Evolutionary conservation across 1,140 invertebrate species (phyloP).

Genomic region (Heliothis virescens): DNA sequence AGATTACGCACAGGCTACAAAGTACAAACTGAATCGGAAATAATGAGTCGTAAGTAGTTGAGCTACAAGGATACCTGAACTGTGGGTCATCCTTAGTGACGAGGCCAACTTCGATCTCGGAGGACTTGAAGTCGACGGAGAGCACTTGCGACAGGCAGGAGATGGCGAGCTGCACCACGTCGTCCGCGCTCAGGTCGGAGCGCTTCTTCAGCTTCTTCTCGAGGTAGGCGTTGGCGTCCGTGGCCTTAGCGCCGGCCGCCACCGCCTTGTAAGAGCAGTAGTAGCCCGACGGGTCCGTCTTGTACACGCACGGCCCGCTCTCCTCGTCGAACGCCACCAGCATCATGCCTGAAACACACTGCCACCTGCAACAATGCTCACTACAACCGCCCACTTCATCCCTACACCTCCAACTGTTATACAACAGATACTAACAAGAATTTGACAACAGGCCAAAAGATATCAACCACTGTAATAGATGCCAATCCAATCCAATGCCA

Average conservation of each 20-base stretch:
- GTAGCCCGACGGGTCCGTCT: constrained; percentile 99
- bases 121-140: constrained; percentile 98
- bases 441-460: too few relatives aligned
- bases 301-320: constrained; percentile 96
- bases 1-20: too few relatives aligned
- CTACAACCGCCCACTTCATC: background rate
- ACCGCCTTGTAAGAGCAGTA: constrained; percentile 98
- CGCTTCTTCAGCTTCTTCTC: constrained; percentile 99
- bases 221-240: constrained; percentile 98
- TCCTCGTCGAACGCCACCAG: constrained; percentile 97
- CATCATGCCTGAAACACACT: constrained; percentile 90
- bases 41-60: background rate
- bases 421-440: too few relatives aligned
- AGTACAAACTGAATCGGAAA: too few relatives aligned
- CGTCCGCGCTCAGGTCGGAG: constrained; percentile 91
- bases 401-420: too few relatives aligned
- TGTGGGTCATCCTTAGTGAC: constrained; percentile 94
- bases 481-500: too few relatives aligned
- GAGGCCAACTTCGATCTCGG: constrained; percentile 98
- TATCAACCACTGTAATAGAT: too few relatives aligned
- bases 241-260: constrained; percentile 97
- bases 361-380: background rate
- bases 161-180: constrained; percentile 97
- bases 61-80: constrained; percentile 89
- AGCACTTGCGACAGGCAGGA: constrained; percentile 97